Percentiles rank a stretch among this genome's conserved stretches.
These are phyloP conservation scores for Formica aserva DNA, from an alignment of 2,888 invertebrate genomes.

Conservation along the genomic window DNA sequence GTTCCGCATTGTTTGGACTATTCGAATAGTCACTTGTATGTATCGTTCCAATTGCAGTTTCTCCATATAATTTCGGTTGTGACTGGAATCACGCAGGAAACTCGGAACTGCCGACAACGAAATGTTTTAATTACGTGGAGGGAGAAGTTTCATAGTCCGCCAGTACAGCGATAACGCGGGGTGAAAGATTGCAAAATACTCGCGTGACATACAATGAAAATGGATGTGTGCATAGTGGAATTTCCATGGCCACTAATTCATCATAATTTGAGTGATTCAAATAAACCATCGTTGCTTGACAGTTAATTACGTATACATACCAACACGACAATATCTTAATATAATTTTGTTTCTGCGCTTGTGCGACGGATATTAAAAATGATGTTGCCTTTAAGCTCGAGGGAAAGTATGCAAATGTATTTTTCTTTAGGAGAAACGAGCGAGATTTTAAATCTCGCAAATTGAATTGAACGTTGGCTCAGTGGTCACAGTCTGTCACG, in stretches of 20 bases:
- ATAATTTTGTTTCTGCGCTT: slow-evolving; percentile 11
- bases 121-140: slow-evolving; percentile 49
- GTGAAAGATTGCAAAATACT: slow-evolving; percentile 41
- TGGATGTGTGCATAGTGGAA: slow-evolving; percentile 41
- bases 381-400: not conserved
- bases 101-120: slow-evolving; percentile 31
- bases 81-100: slow-evolving; percentile 47
- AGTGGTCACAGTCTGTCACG: slow-evolving; percentile 55
- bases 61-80: slow-evolving; percentile 49
- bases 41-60: slow-evolving; percentile 43
- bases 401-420: slow-evolving; percentile 22
- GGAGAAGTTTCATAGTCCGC: slow-evolving; percentile 32
- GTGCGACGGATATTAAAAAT: slow-evolving; percentile 32
- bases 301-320: slow-evolving; percentile 38
- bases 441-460: slow-evolving; percentile 30
- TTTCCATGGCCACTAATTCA: slow-evolving; percentile 39
- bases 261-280: slow-evolving; percentile 49
- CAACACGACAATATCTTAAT: slow-evolving; percentile 8
- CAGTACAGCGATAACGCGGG: slow-evolving; percentile 5
- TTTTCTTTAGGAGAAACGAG: not conserved
- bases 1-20: slow-evolving; percentile 44
- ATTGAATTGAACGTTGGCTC: slow-evolving; percentile 44
- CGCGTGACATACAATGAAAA: slow-evolving; percentile 46
- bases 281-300: not conserved
- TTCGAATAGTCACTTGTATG: slow-evolving; percentile 38